phyloP scores from a whole-genome alignment of 2,888 invertebrate species.

The Allygus modestus region DNA sequence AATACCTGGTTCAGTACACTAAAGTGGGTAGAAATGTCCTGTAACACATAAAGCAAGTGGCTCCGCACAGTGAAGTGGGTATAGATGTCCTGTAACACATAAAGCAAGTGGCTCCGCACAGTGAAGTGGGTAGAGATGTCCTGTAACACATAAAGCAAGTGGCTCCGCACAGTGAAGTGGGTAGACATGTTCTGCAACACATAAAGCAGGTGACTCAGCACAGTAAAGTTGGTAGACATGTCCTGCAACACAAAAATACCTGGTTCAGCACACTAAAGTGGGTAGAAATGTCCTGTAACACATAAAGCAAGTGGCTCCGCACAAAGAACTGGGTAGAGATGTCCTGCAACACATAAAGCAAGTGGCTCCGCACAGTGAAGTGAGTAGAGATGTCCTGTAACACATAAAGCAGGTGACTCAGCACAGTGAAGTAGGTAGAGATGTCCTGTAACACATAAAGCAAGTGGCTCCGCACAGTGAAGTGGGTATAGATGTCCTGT shows the following conservation, averaged over 20 bases:
- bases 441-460: neutral
- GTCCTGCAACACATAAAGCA: neutral
- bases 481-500: neutral
- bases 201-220: conserved; percentile 9
- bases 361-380: neutral
- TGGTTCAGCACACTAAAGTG: neutral
- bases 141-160: too few relatives aligned
- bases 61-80: neutral
- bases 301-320: conserved; percentile 1
- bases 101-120: too few relatives aligned
- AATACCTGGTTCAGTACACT: too few relatives aligned
- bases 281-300: neutral
- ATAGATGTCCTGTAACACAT: neutral
- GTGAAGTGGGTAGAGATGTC: too few relatives aligned
- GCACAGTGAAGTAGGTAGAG: neutral
- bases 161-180: neutral
- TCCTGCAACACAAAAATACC: too few relatives aligned
- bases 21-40: too few relatives aligned
- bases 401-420: conserved; percentile 3
- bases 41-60: too few relatives aligned
- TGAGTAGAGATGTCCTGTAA: too few relatives aligned
- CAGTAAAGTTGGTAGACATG: neutral
- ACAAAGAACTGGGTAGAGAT: neutral
- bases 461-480: neutral
- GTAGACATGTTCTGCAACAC: conserved; percentile 6